Evolutionary conservation across 1,140 invertebrate genomes (phyloP), one percentile per base, ranked within the genome.

Genomic region (Globodera rostochiensis): DNA sequence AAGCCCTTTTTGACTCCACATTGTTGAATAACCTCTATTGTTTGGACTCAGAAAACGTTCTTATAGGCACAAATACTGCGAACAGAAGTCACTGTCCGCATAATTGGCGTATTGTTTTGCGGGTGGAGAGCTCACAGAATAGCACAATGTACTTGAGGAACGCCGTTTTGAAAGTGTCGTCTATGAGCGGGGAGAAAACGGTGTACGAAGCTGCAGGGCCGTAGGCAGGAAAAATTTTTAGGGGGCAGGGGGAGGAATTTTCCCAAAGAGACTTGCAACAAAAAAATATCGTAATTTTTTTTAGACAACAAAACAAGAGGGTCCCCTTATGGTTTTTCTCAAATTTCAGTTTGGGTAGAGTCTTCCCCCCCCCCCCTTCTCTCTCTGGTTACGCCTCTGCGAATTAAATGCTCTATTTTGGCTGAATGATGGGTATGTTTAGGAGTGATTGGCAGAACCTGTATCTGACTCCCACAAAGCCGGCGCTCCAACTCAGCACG

Each of bases 141-240:
- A 78, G 69, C 69, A 71, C 69, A 25, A 71, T 71, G 46, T 64
- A 64, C 25, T 78, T 78, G 60, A 70, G 70, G 19, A 69, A 66
- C 4, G 6, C 64, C 50, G 49, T 50, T 8, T n/a, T 70, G 49
- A 36, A 64, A 53, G 77, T 66, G 21, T 45, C 64, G 53, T 78
- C 66, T 49, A 78, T 70, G 50, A 78, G 25, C 70, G 66, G 66
- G 8, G 77, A 78, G 47, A 70, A 69, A 64, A 64, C 57, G 57
- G 57, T 64, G 57, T 64, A 64, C 11, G 57, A 19, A 64, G 36
- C 3, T 36, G 36, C 36, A 36, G 36, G 36, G 36, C 36, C 36
- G 36, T 36, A 36, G 36, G 0, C 36, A 36, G 36, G 36, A 36
- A 36, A 36, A 36, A 36, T 36, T 36, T 3, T 36, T 1, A 3